Base-by-base conservation (phyloP, 2,113 vertebrate genomes). In the Hemibagrus wyckioides region DNA sequence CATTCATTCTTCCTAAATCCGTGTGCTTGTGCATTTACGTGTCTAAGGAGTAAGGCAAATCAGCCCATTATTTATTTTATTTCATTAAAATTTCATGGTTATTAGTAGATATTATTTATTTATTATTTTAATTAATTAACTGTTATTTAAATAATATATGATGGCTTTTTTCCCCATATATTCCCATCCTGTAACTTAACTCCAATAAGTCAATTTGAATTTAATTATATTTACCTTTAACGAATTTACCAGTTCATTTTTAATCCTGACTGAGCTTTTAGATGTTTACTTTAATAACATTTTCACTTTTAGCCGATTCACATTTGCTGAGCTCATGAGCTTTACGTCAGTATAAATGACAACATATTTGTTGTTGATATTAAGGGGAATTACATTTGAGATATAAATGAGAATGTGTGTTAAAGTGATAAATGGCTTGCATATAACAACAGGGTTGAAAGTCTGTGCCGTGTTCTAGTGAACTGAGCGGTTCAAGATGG, bases 401-500 rank as follows among this genome's bases (percentile, higher is more conserved):
- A 30, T 50, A 30, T 30, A 48, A 67, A 23, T 83, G 59, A 50
- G 17, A 4, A 48, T 19, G 15, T 5, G 13, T 44, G 39, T 50
- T 65, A 19, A 84, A 84, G 54, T 71, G 25, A 13, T 71, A 71
- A 30, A 84, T 25, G 21, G 17, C 9, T 28, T 71, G 50, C 21
- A 54, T 71, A 39, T 56, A 80, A 39, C 79, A 80, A 59, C 17
- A 1, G 33, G 83, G 83, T 39, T 84, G 63, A 39, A 73, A 54
- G 50, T 28, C 30, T 25, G 75, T 52, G 57, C 44, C 23, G 28
- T 52, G 79, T 80, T 80, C 79, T 80, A 80, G 52, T 52, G 57
- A 79, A 86, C 76, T 39, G 76, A 86, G 28, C 50, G 54, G 57
- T 89, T 71, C 56, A 88, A 88, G 83, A 87, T 89, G 89, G 83